Percentiles rank a stretch among this genome's conserved stretches.
Conservation (phyloP, 2,113 vertebrate genomes). For the Loxodonta africana region DNA sequence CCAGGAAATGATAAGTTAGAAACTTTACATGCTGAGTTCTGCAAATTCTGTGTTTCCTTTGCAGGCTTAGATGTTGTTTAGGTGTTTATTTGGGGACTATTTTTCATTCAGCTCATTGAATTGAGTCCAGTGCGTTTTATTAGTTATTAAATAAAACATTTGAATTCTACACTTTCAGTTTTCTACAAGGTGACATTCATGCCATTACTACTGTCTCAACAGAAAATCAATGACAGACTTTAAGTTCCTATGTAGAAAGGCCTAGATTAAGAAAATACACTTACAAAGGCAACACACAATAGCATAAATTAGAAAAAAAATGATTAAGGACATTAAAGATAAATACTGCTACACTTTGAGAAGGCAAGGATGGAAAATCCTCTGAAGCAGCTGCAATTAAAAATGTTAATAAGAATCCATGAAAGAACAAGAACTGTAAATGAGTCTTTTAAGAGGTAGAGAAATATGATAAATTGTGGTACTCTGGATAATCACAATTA, state of each 20-base stretch:
- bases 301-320: constrained; percentile 34
- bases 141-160: constrained; percentile 65
- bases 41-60: not conserved
- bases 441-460: constrained; percentile 74
- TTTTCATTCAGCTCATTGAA: constrained; percentile 60
- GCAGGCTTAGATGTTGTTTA: not conserved
- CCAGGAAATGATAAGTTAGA: not conserved
- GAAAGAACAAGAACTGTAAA: constrained; percentile 71
- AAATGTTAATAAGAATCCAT: constrained; percentile 72
- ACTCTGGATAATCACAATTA: constrained; percentile 69
- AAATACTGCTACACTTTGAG: constrained; percentile 39
- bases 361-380: not conserved
- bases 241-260: constrained; percentile 28
- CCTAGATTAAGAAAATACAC: constrained; percentile 9
- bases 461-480: constrained; percentile 72
- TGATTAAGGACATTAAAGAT: constrained; percentile 9
- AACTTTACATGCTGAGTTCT: not conserved
- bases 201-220: constrained; percentile 40
- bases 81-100: constrained; percentile 34
- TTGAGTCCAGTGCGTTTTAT: constrained; percentile 39
- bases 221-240: constrained; percentile 54
- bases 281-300: not conserved
- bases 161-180: constrained; percentile 27
- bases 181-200: constrained; percentile 61
- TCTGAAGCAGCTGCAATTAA: constrained; percentile 64